These are phyloP conservation scores for Planococcus citri DNA, from an alignment of 1,140 invertebrate genomes.

Conservation along the genomic window DNA sequence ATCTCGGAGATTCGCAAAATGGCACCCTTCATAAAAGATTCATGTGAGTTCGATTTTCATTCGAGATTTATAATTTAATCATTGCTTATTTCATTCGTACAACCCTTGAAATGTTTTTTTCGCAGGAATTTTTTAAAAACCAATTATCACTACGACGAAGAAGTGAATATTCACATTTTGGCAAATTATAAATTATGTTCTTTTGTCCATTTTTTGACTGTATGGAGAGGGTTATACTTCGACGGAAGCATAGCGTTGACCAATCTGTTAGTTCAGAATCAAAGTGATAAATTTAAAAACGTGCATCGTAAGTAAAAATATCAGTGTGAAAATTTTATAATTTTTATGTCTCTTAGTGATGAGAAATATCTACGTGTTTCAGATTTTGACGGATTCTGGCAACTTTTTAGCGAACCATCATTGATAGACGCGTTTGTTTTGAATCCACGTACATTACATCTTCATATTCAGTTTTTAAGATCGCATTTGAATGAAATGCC, in stretches of 20 bases:
- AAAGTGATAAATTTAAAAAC: conserved; percentile 1
- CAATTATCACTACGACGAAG: not conserved
- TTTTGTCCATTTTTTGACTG: not conserved
- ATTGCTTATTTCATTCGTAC: not conserved
- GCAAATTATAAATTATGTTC: conserved; percentile 13
- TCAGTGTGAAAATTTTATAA: not conserved
- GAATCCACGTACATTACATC: conserved; percentile 9
- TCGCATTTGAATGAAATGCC: not conserved
- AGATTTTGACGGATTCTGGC: conserved; percentile 14
- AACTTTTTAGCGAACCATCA: not conserved
- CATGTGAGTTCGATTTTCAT: not conserved
- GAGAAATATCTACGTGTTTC: not conserved
- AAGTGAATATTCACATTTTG: conserved; percentile 6
- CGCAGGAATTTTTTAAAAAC: conserved; percentile 6
- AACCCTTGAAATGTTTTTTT: not conserved
- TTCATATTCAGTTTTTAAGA: conserved; percentile 8
- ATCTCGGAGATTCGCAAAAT: not conserved
- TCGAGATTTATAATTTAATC: not conserved
- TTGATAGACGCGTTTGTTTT: conserved; percentile 5
- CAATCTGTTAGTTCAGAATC: not conserved
- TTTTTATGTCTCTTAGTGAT: not conserved
- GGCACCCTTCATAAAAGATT: not conserved
- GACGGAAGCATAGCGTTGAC: not conserved
- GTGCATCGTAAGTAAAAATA: conserved; percentile 3
- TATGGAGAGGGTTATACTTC: conserved; percentile 1